Conservation (phyloP, 1,140 invertebrate species). For the Geopemphigus sp. region DNA sequence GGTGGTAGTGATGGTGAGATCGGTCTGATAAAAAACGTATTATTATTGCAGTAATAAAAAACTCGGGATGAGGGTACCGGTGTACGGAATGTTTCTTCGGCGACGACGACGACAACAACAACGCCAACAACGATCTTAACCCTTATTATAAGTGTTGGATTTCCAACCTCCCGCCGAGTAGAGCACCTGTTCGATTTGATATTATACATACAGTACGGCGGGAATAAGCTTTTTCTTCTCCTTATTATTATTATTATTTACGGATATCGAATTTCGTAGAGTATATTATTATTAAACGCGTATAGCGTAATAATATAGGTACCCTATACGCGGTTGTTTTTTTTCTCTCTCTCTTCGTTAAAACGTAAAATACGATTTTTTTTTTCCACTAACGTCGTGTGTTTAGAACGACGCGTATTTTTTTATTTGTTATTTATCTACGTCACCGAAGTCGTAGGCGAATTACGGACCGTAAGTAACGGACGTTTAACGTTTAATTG, state of each 20-base stretch:
- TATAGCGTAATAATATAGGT: not conserved
- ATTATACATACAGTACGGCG: not conserved
- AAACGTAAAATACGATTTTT: not conserved
- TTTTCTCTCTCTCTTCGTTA: not conserved
- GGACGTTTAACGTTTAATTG: no score
- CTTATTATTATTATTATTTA: no score
- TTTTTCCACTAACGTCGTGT: no score
- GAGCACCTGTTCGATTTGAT: slow-evolving; percentile 24
- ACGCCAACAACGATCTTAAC: slow-evolving; percentile 29
- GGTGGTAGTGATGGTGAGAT: not conserved
- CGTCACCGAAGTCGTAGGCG: no score
- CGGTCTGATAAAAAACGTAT: slow-evolving; percentile 3
- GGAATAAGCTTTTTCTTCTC: slow-evolving; percentile 3
- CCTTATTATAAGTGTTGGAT: slow-evolving; percentile 24
- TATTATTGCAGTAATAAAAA: slow-evolving; percentile 15
- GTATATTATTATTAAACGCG: not conserved
- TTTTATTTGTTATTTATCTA: no score
- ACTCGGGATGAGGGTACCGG: slow-evolving; percentile 40
- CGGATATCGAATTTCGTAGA: not conserved
- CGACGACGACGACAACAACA: not conserved
- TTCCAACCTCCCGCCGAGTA: slow-evolving; percentile 10
- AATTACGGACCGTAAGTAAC: no score
- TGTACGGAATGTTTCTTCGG: slow-evolving; percentile 3
- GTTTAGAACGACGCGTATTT: no score
- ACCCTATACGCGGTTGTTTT: no score